Evolutionary conservation across 2,888 invertebrate genomes (phyloP), one percentile per base, ranked within the genome.

Genomic region (Hydraecia micacea): DNA sequence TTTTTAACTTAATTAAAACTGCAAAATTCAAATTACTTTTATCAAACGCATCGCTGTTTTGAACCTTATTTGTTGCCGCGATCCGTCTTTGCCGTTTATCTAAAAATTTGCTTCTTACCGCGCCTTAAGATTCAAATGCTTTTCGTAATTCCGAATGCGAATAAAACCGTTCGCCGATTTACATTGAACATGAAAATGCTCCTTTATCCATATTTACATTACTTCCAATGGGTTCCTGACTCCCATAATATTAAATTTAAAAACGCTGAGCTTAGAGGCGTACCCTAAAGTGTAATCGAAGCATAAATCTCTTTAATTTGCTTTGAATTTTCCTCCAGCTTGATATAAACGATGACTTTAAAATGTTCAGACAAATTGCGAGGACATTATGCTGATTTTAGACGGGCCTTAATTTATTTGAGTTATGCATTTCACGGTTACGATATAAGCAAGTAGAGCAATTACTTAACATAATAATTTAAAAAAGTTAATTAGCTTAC

Each of bases 271-370:
- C 80, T 85, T 65, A 75, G 74, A 80, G 88, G 83, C 84, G 85
- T 80, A 49, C 75, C 79, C 79, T 70, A 70, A 89, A 85, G 69
- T 77, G 81, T 81, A 89, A 89, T 88, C 87, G 85, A 79, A 80
- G 77, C 87, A 89, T 89, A 88, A 89, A 88, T 89, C 85, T 88
- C 75, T 82, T 77, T 80, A 88, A 86, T 86, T 88, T 84, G 85
- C 76, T 88, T 89, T 75, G 85, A 80, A 88, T 88, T 88, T 86
- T 68, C 80, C 70, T 76, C 49, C 42, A 62, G 39, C 72, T 76
- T 86, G 80, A 81, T 86, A 81, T 72, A 80, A 86, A 89, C 69
- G 86, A 84, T 52, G 70, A 79, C 74, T 84, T 88, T 82, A 80
- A 70, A 77, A 73, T 85, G 75, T 68, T 49, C 52, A 25, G 66